Conservation (phyloP, 2,888 invertebrate genomes). For the Calliopum simillimum region DNA sequence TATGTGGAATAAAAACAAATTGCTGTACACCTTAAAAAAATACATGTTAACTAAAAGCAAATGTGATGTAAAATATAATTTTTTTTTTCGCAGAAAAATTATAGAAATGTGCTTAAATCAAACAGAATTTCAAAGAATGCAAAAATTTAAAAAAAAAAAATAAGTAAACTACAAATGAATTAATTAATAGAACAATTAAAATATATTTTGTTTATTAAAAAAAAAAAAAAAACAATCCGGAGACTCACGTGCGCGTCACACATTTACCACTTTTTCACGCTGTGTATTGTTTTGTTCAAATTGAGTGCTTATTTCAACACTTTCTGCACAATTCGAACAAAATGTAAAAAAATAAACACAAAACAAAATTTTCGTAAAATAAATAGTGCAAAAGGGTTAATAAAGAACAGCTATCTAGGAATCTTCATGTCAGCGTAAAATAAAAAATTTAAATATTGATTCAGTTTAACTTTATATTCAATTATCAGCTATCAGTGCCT, state of each 20-base stretch:
- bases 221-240: slow-evolving; percentile 55
- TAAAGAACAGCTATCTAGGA: background rate
- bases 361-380: background rate
- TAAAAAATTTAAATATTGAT: no score
- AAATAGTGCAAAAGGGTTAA: background rate
- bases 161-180: slow-evolving; percentile 21
- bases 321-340: background rate
- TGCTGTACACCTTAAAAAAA: slow-evolving; percentile 25
- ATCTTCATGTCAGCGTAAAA: no score
- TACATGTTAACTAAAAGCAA: slow-evolving; percentile 28
- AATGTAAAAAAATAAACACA: background rate
- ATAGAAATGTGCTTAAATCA: background rate
- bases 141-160: slow-evolving; percentile 16
- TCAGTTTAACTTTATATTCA: no score
- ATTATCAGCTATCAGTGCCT: no score
- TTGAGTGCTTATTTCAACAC: background rate
- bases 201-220: slow-evolving; percentile 29
- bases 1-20: slow-evolving; percentile 1
- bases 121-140: slow-evolving; percentile 5
- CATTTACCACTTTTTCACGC: slow-evolving; percentile 54
- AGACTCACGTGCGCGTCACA: slow-evolving; percentile 61
- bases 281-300: slow-evolving; percentile 1
- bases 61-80: slow-evolving; percentile 25
- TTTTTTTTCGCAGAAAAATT: background rate
- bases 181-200: background rate